Evolutionary conservation across 2,797 vertebrate genomes (phyloP).

Genomic region (Enteromius trimaculatus): DNA sequence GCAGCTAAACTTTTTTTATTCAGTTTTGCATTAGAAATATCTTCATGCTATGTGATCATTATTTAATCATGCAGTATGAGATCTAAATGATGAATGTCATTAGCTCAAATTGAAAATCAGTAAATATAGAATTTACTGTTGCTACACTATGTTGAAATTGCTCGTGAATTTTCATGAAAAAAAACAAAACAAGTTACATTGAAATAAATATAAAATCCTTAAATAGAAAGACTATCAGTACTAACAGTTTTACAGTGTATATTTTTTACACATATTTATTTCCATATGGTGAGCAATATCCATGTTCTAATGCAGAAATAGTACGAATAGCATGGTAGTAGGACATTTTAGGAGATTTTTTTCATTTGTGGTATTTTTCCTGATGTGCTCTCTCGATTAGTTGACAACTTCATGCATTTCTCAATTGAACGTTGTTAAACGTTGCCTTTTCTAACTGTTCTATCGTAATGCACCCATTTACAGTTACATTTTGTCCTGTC

Average conservation of each 20-base stretch:
- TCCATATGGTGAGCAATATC: background rate
- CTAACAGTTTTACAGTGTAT: no score
- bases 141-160: background rate
- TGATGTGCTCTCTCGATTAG: background rate
- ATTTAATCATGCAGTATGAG: background rate
- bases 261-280: background rate
- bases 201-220: background rate
- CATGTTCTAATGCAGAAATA: background rate
- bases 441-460: background rate
- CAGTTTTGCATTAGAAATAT: no score
- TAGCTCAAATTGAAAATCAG: background rate
- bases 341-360: background rate
- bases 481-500: slow-evolving; percentile 16
- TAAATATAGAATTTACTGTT: background rate
- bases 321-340: background rate
- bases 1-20: no score
- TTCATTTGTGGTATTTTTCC: background rate
- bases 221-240: background rate
- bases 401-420: background rate
- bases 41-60: no score
- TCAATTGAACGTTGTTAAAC: background rate
- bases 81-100: background rate
- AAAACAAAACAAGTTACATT: background rate
- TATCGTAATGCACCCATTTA: slow-evolving; percentile 29
- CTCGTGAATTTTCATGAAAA: background rate